Evolutionary conservation across 2,797 vertebrate species (phyloP).

Genomic region (Chrosomus eos): DNA sequence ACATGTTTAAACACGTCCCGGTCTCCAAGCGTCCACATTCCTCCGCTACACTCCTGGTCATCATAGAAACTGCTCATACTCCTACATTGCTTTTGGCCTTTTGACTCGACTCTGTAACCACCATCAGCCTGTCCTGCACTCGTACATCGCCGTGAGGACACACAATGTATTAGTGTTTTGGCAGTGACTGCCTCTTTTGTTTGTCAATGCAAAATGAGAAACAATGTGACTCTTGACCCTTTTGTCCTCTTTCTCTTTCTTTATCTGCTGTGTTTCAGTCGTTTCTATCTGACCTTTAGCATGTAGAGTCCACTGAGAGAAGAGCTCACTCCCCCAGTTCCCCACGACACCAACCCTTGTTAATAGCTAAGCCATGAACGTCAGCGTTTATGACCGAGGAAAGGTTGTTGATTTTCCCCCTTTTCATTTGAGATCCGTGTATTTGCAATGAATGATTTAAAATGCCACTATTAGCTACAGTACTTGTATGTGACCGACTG

Average conservation of each 20-base stretch:
- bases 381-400: slow-evolving; percentile 15
- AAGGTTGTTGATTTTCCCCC: neutral
- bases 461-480: neutral
- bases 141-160: neutral
- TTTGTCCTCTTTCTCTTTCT: neutral
- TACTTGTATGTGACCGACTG: slow-evolving; percentile 1
- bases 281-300: slow-evolving; percentile 30
- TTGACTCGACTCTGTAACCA: neutral
- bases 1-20: neutral
- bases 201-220: slow-evolving; percentile 7
- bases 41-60: neutral
- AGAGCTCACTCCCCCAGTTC: neutral
- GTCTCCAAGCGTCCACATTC: slow-evolving; percentile 12
- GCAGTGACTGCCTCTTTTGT: neutral
- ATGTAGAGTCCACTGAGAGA: neutral
- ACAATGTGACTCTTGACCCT: neutral
- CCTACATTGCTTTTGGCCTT: neutral
- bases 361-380: slow-evolving; percentile 26
- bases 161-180: neutral
- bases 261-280: neutral
- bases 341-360: neutral
- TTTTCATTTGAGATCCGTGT: neutral
- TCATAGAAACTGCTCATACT: slow-evolving; percentile 9
- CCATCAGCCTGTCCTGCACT: neutral
- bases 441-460: neutral